Conservation (phyloP, 2,113 vertebrate species). For the Hemibagrus wyckioides region DNA sequence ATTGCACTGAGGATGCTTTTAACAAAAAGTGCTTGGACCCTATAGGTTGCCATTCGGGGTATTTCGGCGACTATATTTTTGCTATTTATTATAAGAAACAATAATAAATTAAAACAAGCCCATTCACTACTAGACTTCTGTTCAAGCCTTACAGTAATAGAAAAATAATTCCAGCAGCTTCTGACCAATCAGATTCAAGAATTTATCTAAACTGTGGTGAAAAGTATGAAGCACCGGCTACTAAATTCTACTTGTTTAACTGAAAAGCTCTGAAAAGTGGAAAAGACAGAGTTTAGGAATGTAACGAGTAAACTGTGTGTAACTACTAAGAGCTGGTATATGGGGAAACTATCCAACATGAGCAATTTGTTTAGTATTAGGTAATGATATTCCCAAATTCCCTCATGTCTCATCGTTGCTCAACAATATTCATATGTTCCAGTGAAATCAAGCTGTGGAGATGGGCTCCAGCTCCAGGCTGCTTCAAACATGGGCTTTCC, state of each 20-base stretch:
- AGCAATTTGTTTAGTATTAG: background rate
- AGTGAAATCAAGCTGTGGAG: slow-evolving; percentile 17
- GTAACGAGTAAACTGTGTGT: background rate
- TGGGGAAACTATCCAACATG: slow-evolving; percentile 20
- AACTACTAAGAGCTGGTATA: background rate
- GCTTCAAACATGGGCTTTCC: slow-evolving; percentile 14
- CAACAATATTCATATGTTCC: background rate
- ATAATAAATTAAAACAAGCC: background rate
- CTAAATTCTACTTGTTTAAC: background rate
- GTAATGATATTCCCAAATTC: background rate
- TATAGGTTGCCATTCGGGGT: background rate
- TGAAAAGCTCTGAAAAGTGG: slow-evolving; percentile 7
- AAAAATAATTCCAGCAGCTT: background rate
- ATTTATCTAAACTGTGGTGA: background rate
- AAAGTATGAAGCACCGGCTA: background rate
- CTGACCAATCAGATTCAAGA: background rate
- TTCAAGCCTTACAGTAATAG: background rate
- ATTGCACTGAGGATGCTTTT: background rate
- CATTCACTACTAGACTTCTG: background rate
- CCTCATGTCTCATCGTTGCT: background rate
- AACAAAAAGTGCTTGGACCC: background rate
- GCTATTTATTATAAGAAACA: background rate
- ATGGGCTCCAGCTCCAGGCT: background rate
- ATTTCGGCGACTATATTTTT: background rate
- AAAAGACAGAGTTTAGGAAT: slow-evolving; percentile 32